Base-by-base conservation (phyloP, 2,888 invertebrate species). In the Pterostichus niger region DNA sequence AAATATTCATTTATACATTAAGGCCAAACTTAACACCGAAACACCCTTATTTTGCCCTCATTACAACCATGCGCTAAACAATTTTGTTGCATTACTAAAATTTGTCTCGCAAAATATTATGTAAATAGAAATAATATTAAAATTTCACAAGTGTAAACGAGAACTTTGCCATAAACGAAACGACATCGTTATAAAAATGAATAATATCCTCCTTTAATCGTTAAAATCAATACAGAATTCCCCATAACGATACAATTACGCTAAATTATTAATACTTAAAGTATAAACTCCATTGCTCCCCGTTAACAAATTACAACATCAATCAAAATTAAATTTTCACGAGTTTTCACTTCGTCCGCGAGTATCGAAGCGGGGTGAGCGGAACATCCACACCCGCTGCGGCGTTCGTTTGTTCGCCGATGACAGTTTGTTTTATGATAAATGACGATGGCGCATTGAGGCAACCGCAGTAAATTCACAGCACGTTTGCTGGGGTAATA, bases 401-500 rank as follows among this genome's bases (percentile, higher is more conserved):
- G 31, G 40, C 68, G 59, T 59, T 31, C 59, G 31, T 68, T 15
- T 68, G 46, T 44, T 24, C 17, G 44, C 73, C 46, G 73, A 6
- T 73, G 73, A 73, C 73, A 73, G 73, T 73, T 73, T 73, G 73
- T 73, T 73, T 64, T 73, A 73, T 73, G 73, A 73, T 73, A 73
- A 73, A 73, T 73, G 73, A 73, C 46, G 73, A 46, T 73, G 7
- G 73, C 40, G n/a, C 64, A 64, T 31, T 49, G 73, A 59, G 54
- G 76, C 71, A 76, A 61, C 75, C 78, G 77, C 59, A 79, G 56
- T 78, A 78, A 79, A 79, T 68, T 83, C 79, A 71, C 49, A 76
- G 83, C 83, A 73, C 64, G 82, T 76, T 24, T 76, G 78, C 46
- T 68, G 76, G 77, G 54, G 75, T 83, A 80, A 80, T 80, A 73